Evolutionary conservation across 2,888 invertebrate species (phyloP).

Genomic region (Ophonus ardosiacus): DNA sequence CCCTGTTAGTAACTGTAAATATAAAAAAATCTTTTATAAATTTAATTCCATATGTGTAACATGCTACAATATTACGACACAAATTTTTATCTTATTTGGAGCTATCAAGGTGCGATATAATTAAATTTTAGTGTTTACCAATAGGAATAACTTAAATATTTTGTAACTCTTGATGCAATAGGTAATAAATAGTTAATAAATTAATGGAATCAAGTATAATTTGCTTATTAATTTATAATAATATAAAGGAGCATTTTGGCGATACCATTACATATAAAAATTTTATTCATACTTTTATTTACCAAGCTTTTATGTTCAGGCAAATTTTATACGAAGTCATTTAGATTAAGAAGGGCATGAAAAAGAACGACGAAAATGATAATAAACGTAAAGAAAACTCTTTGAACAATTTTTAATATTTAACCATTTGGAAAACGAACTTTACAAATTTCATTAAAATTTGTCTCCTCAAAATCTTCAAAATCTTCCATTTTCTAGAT

Average conservation of each 20-base stretch:
- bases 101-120: constrained; percentile 9
- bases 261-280: neutral
- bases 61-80: constrained; percentile 5
- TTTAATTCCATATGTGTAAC: neutral
- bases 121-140: constrained; percentile 13
- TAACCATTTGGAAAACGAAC: neutral
- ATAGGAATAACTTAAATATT: constrained; percentile 1
- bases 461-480: too few species aligned
- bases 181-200: neutral
- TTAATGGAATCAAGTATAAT: neutral
- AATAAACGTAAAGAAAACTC: neutral
- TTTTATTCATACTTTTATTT: neutral
- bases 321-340: neutral
- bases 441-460: too few species aligned
- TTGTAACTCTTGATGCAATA: constrained; percentile 21
- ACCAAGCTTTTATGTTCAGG: neutral
- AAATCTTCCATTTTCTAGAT: too few species aligned
- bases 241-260: neutral
- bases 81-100: constrained; percentile 4
- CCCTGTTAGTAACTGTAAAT: too few species aligned
- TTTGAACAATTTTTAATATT: neutral
- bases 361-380: neutral
- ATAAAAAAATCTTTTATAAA: neutral
- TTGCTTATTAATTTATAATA: neutral
- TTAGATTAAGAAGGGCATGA: neutral